These are phyloP conservation scores for Harpagifer antarcticus DNA, from an alignment of 2,797 vertebrate genomes.

Conservation along the genomic window DNA sequence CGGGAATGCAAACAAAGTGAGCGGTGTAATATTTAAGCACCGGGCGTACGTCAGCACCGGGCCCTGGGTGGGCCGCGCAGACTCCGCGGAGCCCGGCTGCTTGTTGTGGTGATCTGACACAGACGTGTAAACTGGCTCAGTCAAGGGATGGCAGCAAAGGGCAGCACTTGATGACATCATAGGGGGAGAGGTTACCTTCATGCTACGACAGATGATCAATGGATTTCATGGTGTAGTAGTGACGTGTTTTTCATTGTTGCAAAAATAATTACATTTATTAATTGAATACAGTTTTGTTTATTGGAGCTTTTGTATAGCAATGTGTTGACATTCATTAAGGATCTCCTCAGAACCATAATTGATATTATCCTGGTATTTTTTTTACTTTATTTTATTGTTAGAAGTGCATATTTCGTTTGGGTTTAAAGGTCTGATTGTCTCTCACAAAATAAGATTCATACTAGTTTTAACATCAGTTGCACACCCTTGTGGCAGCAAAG, in stretches of 20 bases:
- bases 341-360: slow-evolving; percentile 1
- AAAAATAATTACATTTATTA: too few relatives aligned
- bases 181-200: slow-evolving; percentile 24
- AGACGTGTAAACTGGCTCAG: slow-evolving; percentile 61
- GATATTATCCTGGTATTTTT: slow-evolving; percentile 6
- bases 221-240: slow-evolving; percentile 8
- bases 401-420: not conserved
- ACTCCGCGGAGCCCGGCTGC: slow-evolving; percentile 71
- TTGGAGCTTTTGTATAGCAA: not conserved
- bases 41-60: slow-evolving; percentile 68
- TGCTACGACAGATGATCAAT: slow-evolving; percentile 14
- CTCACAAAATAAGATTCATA: not conserved
- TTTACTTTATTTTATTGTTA: not conserved
- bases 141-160: slow-evolving; percentile 54
- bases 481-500: slow-evolving; percentile 47
- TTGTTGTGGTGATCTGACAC: slow-evolving; percentile 71
- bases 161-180: slow-evolving; percentile 41
- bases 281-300: too few relatives aligned
- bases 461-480: slow-evolving; percentile 13
- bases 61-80: slow-evolving; percentile 63
- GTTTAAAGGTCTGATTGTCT: not conserved
- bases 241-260: not conserved
- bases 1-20: slow-evolving; percentile 79
- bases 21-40: slow-evolving; percentile 69
- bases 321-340: not conserved